Base-by-base conservation (phyloP, 2,888 invertebrate genomes). In the Cotesia congregata region DNA sequence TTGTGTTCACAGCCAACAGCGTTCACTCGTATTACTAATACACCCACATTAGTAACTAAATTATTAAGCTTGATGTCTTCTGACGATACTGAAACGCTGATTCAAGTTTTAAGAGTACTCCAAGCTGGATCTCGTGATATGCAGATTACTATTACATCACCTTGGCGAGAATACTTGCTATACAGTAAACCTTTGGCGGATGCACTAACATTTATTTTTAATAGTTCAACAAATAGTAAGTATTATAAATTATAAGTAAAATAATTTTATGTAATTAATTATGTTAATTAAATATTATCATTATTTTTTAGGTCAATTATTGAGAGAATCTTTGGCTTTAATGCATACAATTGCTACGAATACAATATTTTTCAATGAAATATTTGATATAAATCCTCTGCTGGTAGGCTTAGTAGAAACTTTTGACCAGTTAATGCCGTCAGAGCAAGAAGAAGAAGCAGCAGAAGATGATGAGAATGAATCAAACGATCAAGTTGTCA, bases 101-200 rank as follows among this genome's bases (percentile, higher is more conserved):
- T 95, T 61, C 95, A 96, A 90, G 87, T 95, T 72, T 91, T 96
- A 86, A 91, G 95, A 40, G 90, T 96, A 60, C 90, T 94, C 60
- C 86, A 88, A 75, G 83, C 86, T 5, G 83, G 86, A 6, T 81
- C 88, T 9, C 90, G 90, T 86, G 84, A 90, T 83, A 82, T 88
- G 83, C 83, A 86, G 84, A 9, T 62, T 20, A 83, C 77, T 72
- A 84, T 84, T 80, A 30, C 76, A 15, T 85, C 84, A 6, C 78
- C 78, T n/a, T 88, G 88, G 88, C 72, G 82, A 15, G 73, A 80
- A 12, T 84, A 82, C 77, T 78, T 86, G 6, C 79, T 75, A 80
- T 87, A 78, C 86, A 86, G 60, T 90, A 90, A 7, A 85, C 91
- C 40, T 91, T 93, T 78, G 90, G 93, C 0, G 12, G 90, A 92